Base-by-base conservation (phyloP, 2,888 invertebrate genomes). In the Deroplatys truncata region DNA sequence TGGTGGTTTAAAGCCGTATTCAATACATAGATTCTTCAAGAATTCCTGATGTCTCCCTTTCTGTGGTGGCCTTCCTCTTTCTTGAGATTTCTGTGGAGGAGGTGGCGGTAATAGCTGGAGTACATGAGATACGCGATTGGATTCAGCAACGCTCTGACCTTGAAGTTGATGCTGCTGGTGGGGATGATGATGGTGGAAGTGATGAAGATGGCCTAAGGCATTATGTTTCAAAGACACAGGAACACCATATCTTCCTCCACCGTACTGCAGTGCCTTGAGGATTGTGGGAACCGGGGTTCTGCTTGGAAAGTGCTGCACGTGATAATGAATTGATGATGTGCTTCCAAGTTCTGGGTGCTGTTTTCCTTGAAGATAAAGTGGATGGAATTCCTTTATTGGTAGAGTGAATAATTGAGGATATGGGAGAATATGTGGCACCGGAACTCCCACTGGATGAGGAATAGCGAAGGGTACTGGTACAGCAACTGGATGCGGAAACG, bases 1-100 rank as follows among this genome's bases (percentile, higher is more conserved):
- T 0, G 97, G 98, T 0, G 98, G 97, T 92, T 96, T 97, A 91
- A 98, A 98, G 4, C 92, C 96, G 91, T 98, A 98, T 91, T 98
- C 98, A 92, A 98, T 95, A 92, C 96, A 95, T 0, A 97, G 94
- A 91, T 95, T 95, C 89, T 96, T 94, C 16, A 89, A 83, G 28
- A 88, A 84, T 13, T 84, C 86, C 25, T 88, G 89, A 84, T 90
- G 29, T 56, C 85, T 83, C 15, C 49, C 10, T 16, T 49, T 84
- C 16, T 84, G 84, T 25, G 43, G 56, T 13, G n/a, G 31, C 35
- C 31, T 49, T 72, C 72, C 88, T 82, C 82, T 82, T 83, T 83
- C 87, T 15, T 28, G 35, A 35, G 83, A n/a, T 35, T 83, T 87
- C 28, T 82, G 43, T 25, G 84, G 91, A 91, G 16, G 89, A 88